Percentiles rank a stretch among this genome's conserved stretches.
These are phyloP conservation scores for Gallirallus australis DNA, from an alignment of 2,797 vertebrate genomes.

Conservation along the genomic window DNA sequence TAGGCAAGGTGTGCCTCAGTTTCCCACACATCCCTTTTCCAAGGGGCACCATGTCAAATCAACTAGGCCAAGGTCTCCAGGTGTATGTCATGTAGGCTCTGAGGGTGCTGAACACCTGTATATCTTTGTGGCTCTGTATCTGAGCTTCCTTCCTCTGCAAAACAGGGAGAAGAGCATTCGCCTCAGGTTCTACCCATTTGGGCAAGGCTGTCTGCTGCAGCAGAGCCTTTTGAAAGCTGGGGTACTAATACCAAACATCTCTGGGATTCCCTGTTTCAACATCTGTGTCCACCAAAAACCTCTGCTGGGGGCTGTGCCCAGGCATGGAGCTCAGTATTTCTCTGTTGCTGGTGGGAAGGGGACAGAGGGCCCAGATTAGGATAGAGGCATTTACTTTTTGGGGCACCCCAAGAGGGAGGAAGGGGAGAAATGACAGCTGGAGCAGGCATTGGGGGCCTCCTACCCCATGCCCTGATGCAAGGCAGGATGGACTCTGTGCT, in stretches of 20 bases:
- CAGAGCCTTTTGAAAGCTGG: not conserved
- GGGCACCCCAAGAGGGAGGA: not conserved
- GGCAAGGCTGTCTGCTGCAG: not conserved
- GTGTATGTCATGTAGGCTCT: not conserved
- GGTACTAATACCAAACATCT: not conserved
- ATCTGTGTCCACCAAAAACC: not conserved
- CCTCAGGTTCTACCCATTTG: not conserved
- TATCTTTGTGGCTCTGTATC: not conserved
- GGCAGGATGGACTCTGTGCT: not conserved
- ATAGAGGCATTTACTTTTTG: not conserved
- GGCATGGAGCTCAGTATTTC: fast-evolving
- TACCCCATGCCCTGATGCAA: not conserved
- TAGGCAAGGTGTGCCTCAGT: not conserved
- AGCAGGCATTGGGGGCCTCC: not conserved
- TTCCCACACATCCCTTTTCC: not conserved
- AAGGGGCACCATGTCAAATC: not conserved
- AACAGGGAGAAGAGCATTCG: not conserved
- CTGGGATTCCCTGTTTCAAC: not conserved
- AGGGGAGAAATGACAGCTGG: not conserved
- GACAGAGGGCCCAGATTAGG: not conserved
- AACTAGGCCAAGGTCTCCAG: not conserved
- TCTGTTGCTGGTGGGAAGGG: not conserved
- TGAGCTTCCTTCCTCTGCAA: not conserved
- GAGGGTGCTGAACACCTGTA: not conserved
- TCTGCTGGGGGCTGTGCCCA: not conserved